Evolutionary conservation across 2,113 vertebrate species (phyloP).

Genomic region (Gymnocephalus cernua): DNA sequence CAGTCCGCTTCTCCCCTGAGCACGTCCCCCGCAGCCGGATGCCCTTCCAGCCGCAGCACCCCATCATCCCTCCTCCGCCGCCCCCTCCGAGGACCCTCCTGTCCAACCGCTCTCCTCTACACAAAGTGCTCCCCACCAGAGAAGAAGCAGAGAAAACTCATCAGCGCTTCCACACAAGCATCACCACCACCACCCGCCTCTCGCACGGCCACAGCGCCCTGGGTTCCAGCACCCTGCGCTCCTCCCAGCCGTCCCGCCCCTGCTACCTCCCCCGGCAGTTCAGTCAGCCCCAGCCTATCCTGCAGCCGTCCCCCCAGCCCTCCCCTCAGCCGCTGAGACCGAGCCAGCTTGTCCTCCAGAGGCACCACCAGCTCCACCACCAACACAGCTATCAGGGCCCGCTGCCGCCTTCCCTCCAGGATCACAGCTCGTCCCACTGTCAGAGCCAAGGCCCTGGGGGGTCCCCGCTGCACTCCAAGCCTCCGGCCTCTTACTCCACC

Average conservation of each 20-base stretch:
- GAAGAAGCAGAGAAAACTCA: constrained; percentile 61
- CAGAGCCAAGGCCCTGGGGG: constrained; percentile 39
- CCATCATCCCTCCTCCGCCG: constrained; percentile 85
- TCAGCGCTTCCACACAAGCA: constrained; percentile 58
- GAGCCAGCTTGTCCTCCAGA: constrained; percentile 76
- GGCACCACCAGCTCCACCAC: constrained; percentile 81
- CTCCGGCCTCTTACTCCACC: constrained; percentile 59
- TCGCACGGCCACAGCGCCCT: constrained; percentile 55
- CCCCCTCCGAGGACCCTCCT: constrained; percentile 80
- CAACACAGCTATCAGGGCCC: constrained; percentile 83
- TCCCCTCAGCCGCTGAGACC: constrained; percentile 75
- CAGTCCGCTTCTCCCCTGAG: constrained; percentile 79
- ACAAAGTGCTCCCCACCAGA: constrained; percentile 68
- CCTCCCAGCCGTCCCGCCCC: constrained; percentile 60
- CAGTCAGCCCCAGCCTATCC: constrained; percentile 74
- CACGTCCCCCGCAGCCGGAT: constrained; percentile 82
- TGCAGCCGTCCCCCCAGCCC: constrained; percentile 64
- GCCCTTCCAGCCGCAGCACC: constrained; percentile 84
- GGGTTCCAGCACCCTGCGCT: constrained; percentile 58
- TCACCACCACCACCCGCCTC: constrained; percentile 20
- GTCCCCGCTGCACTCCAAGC: constrained; percentile 45
- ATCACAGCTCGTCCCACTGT: constrained; percentile 44
- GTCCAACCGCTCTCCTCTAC: constrained; percentile 66
- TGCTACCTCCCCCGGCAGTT: constrained; percentile 84
- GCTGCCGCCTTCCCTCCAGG: constrained; percentile 68